These are phyloP conservation scores for Drosophila ananassae DNA, from an alignment of 1,140 invertebrate genomes.

Conservation along the genomic window DNA sequence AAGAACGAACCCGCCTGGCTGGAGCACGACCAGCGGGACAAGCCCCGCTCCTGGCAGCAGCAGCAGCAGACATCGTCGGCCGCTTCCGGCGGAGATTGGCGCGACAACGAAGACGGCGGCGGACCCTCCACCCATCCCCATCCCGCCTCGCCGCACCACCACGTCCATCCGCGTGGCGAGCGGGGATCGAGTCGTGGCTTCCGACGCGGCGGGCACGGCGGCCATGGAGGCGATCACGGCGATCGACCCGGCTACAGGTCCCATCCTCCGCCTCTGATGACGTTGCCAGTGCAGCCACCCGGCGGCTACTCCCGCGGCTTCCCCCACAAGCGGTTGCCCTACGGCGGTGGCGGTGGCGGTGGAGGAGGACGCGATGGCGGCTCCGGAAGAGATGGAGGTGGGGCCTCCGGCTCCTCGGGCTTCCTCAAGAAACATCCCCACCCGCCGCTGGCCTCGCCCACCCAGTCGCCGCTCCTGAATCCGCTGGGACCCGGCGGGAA, in stretches of 20 bases:
- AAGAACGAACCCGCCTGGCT: slow-evolving; percentile 70
- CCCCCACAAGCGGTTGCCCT: slow-evolving; percentile 72
- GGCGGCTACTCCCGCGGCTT: slow-evolving; percentile 75
- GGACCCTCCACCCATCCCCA: slow-evolving; percentile 28
- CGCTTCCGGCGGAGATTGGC: slow-evolving; percentile 62
- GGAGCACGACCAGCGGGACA: slow-evolving; percentile 76
- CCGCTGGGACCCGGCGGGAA: slow-evolving; percentile 26
- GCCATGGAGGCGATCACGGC: slow-evolving; percentile 42
- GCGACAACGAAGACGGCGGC: slow-evolving; percentile 56
- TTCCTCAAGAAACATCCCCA: slow-evolving; percentile 64
- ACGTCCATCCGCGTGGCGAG: slow-evolving; percentile 64
- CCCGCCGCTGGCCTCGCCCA: slow-evolving; percentile 20
- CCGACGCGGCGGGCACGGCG: slow-evolving; percentile 60
- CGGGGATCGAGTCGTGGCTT: slow-evolving; percentile 63
- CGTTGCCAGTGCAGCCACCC: slow-evolving; percentile 70
- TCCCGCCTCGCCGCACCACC: slow-evolving; percentile 61
- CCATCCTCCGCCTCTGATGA: slow-evolving; percentile 78
- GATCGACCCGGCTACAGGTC: slow-evolving; percentile 62
- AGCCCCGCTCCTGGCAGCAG: slow-evolving; percentile 61
- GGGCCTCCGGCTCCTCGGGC: neutral
- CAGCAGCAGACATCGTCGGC: slow-evolving; percentile 9
- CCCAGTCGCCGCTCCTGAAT: slow-evolving; percentile 31
- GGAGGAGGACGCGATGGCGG: slow-evolving; percentile 24
- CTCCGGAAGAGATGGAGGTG: slow-evolving; percentile 1
- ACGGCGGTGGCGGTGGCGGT: slow-evolving; percentile 48